phyloP scores from a whole-genome alignment of 2,113 vertebrate genomes.

The Struthio camelus region DNA sequence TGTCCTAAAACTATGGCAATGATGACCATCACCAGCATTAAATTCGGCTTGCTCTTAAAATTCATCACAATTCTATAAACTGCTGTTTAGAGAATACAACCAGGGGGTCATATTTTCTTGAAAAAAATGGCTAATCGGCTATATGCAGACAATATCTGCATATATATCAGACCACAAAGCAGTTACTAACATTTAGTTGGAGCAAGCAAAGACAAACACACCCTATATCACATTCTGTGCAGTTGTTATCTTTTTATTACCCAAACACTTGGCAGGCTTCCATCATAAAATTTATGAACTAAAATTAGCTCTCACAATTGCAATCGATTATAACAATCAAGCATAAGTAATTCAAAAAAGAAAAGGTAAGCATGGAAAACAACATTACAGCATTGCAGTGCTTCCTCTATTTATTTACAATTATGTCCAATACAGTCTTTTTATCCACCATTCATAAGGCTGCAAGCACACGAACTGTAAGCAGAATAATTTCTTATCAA shows the following conservation, averaged over 20 bases:
- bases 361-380: not conserved
- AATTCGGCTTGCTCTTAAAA: not conserved
- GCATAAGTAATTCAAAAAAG: not conserved
- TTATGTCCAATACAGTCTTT: not conserved
- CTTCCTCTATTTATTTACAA: not conserved
- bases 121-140: not conserved
- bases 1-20: not conserved
- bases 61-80: not conserved
- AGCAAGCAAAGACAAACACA: not conserved
- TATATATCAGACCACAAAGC: not conserved
- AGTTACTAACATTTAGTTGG: not conserved
- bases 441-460: accelerated
- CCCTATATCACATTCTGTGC: not conserved
- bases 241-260: not conserved
- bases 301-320: conserved; percentile 57
- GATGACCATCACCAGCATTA: not conserved
- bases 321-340: conserved; percentile 61
- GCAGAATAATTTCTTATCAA: not conserved
- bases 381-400: not conserved
- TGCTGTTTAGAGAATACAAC: not conserved
- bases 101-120: not conserved
- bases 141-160: not conserved
- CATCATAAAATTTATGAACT: conserved; percentile 12
- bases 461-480: not conserved
- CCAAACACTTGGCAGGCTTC: conserved; percentile 24